phyloP scores from a whole-genome alignment of 2,113 vertebrate genomes.

The Atrichornis clamosus region DNA sequence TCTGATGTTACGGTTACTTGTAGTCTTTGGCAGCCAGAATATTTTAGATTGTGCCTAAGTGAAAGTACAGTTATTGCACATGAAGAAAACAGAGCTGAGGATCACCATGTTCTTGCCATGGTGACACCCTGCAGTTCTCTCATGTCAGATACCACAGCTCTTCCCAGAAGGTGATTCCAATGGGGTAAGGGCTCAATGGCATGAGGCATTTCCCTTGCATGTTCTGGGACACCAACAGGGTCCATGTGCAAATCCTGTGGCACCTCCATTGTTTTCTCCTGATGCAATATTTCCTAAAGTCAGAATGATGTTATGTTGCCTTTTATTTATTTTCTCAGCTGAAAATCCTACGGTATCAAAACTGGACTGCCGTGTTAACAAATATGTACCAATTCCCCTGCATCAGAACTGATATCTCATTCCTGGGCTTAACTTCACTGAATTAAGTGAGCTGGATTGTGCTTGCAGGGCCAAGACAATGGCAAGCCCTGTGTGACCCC shows the following conservation, averaged over 20 bases:
- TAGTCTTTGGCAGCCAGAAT: not conserved
- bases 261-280: not conserved
- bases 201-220: not conserved
- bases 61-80: not conserved
- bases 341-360: not conserved
- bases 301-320: not conserved
- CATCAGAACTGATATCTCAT: not conserved
- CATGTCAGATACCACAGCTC: not conserved
- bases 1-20: not conserved
- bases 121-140: not conserved
- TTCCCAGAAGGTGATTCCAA: not conserved
- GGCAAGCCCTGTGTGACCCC: fast-evolving
- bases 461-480: not conserved
- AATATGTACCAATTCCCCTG: fast-evolving
- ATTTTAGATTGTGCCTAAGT: not conserved
- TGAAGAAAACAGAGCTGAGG: not conserved
- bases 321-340: not conserved
- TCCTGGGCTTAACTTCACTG: not conserved
- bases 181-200: not conserved
- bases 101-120: not conserved
- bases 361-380: not conserved
- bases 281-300: not conserved
- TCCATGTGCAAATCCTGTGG: not conserved
- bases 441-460: not conserved
- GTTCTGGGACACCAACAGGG: not conserved